Evolutionary conservation across 2,797 vertebrate species (phyloP), one percentile per base, ranked within the genome.

Genomic region (Amblyopsis hoosieri): DNA sequence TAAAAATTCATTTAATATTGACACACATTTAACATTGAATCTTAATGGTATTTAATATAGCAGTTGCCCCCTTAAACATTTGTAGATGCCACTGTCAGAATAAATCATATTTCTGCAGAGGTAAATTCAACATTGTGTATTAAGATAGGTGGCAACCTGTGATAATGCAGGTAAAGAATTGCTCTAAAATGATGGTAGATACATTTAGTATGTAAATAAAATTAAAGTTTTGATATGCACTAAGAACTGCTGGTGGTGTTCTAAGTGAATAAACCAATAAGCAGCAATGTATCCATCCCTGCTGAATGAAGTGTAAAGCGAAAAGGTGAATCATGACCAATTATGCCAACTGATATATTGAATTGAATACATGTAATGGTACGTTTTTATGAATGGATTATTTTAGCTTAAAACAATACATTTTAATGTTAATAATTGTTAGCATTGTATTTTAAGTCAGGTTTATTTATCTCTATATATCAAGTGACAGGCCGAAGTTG

Each of bases 101-200:
- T 50, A 8, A 61, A 57, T 29, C 0, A 54, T 8, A 4, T 51
- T 56, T 65, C 0, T 3, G 45, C 6, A 56, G 54, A 63, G 52
- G 11, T 69, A 8, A 53, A 13, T 54, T 54, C 45, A 54, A 45
- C 6, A 37, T 53, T 50, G 33, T 14, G 51, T 4, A 49, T 72
- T 71, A 3, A 15, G 57, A 84, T 76, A 82, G 86, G 82, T 81
- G 85, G 85, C 80, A 75, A 69, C 17, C 76, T 66, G 31, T 19
- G 14, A 63, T 78, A 73, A 57, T 33, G 60, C 10, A 33, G 17
- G 8, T 10, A 12, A 71, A 47, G 42, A 70, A 23, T 61, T 42
- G 15, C 60, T 42, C 37, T 8, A 42, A 7, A 42, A 42, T 42
- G 37, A 42, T 42, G 37, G 37, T 2, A 42, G 37, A 42, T 7